Evolutionary conservation across 2,888 invertebrate species (phyloP), one percentile per base, ranked within the genome.

Genomic region (Margaritifera margaritifera): DNA sequence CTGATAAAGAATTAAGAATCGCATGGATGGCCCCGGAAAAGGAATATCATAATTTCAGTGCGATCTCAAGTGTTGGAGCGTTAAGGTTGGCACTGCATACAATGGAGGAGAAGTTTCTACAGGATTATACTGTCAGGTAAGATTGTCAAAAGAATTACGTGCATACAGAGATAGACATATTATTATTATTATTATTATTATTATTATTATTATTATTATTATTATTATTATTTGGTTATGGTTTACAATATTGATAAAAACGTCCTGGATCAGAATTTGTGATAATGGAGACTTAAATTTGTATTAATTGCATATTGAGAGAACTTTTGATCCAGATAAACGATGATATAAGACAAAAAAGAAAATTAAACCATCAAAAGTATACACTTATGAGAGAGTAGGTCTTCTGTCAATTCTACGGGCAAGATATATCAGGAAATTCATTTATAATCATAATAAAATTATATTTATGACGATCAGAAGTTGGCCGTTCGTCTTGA

Each of bases 11-110:
- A 66, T 79, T 85, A 59, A 77, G 85, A n/a, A 81, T 86, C 54
- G 86, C 85, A 0, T 86, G 85, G 85, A 72, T 86, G 71, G 86
- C 85, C 6, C 86, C 86, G 8, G 66, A 78, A 59, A 74, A 77
- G 50, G 81, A 81, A 70, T 80, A 76, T 66, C 78, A 84, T 59
- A 81, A 78, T 31, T 80, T 84, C 50, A 85, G 84, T 65, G 85
- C 85, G 1, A 77, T 75, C 6, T 80, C 82, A 0, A 85, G 83
- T 61, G 82, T 83, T 11, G 83, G 81, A 31, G 83, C 81, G 2
- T 65, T 86, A 20, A 84, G 83, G 65, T 71, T 83, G 52, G 85
- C 85, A 1, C 66, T 86, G 2, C 58, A 70, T 2, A 70, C 68
- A 0, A 75, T 81, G 15, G 69, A 68, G 20, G 62, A 70, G 15